Base-by-base conservation (phyloP, 2,113 vertebrate species). In the Anhinga rufa region DNA sequence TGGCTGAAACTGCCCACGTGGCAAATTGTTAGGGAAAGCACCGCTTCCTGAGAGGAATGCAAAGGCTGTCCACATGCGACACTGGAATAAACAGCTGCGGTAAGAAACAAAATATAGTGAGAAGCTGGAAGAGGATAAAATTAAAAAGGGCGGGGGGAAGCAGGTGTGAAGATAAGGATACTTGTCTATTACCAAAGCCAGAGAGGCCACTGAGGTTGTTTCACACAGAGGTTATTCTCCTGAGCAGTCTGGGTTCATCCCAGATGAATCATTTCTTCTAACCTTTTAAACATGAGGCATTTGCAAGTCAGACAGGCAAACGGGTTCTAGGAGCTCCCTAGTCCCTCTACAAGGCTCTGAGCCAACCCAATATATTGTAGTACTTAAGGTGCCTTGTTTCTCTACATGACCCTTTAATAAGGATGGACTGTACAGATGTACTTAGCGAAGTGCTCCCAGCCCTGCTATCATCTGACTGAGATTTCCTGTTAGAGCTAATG, bases 401-500 rank as follows among this genome's bases (percentile, higher is more conserved):
- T 69, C 65, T 44, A 6, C 3, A 6, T 38, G 85, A 93, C 44
- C 74, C 72, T 65, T 90, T 86, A 82, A 62, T 85, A 75, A 84
- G 76, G 61, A 48, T 70, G 58, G 87, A 52, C 94, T 71, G 28
- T 14, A 26, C 81, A 86, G 79, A 32, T 55, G 90, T 40, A 54
- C 84, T 61, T 20, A 46, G 54, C 36, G 86, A 96, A 90, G 86
- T 75, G 77, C 85, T 96, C 81, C 94, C 90, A 92, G 75, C 71
- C 80, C 65, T 82, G 60, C 61, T 40, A 69, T 87, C 81, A 54
- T 85, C 95, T 69, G 74, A 48, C 83, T 61, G 69, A 96, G 90
- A 92, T 93, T 92, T 92, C 81, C 82, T 94, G 75, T 55, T 95
- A 65, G 68, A 95, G 74, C 78, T 96, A 95, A 96, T 91, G 96